phyloP scores from a whole-genome alignment of 2,888 invertebrate genomes.

The Imbricaverruca yamaguchii region DNA sequence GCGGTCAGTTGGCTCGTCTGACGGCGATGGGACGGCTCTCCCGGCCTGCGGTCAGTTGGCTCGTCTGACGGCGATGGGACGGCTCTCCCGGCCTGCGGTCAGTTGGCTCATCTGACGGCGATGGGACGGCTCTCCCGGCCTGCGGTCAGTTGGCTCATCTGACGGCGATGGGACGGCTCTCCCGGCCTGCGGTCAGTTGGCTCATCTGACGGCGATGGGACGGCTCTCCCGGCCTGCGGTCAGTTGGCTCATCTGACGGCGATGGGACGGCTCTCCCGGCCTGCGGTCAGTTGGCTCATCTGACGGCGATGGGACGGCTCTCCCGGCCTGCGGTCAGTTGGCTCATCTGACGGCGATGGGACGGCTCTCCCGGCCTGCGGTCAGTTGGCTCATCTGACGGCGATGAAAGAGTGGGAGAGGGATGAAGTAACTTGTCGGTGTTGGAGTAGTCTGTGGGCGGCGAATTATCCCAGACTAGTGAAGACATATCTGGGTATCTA shows the following conservation, averaged over 20 bases:
- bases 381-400: too few species aligned
- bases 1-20: not conserved
- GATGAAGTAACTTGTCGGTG: too few species aligned
- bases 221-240: slow-evolving; percentile 29
- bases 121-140: slow-evolving; percentile 27
- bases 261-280: slow-evolving; percentile 26
- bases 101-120: too few species aligned
- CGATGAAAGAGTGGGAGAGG: too few species aligned
- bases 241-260: too few species aligned
- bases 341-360: not conserved
- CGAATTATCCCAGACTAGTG: too few species aligned
- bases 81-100: slow-evolving; percentile 29
- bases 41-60: slow-evolving; percentile 26
- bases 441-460: too few species aligned
- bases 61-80: not conserved
- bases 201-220: not conserved
- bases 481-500: too few species aligned
- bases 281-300: slow-evolving; percentile 20
- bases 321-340: slow-evolving; percentile 27
- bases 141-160: slow-evolving; percentile 13
- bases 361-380: slow-evolving; percentile 29
- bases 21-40: slow-evolving; percentile 23
- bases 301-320: slow-evolving; percentile 20
- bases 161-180: slow-evolving; percentile 21
- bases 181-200: slow-evolving; percentile 27